A percentile compares a stretch with the other conserved stretches of the same genome.
phyloP scores from a whole-genome alignment of 2,113 vertebrate species.

The Rhagologus leucostigma region DNA sequence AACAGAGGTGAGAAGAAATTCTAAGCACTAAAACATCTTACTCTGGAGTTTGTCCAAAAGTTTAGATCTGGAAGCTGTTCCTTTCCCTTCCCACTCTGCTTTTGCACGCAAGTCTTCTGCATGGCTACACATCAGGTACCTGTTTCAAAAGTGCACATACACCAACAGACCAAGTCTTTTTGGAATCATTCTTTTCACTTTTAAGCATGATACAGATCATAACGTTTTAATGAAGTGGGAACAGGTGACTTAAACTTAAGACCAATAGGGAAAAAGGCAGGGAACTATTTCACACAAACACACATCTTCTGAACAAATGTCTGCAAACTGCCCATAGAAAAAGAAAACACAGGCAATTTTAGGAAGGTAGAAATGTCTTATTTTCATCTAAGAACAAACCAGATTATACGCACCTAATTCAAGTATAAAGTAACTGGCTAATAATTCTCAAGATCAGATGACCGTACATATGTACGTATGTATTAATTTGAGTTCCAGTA shows the following conservation, averaged over 20 bases:
- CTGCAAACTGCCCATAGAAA: background rate
- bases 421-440: background rate
- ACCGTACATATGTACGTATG: background rate
- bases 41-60: constrained; percentile 96
- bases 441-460: background rate
- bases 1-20: background rate
- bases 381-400: background rate
- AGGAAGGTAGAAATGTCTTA: background rate
- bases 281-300: background rate
- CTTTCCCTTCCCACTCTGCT: constrained; percentile 98
- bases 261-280: background rate
- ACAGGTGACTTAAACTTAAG: background rate
- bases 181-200: background rate
- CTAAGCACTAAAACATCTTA: constrained; percentile 73
- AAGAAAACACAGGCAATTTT: background rate
- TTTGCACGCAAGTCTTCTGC: constrained; percentile 92
- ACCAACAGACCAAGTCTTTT: constrained; percentile 23
- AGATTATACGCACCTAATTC: background rate
- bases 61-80: constrained; percentile 86
- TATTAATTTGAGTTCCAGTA: background rate
- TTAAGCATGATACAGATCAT: background rate
- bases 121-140: constrained; percentile 98
- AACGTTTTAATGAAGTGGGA: background rate
- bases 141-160: constrained; percentile 52
- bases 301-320: rapidly evolving